These are phyloP conservation scores for Plutomurus gul DNA, from an alignment of 1,140 invertebrate genomes.

Conservation along the genomic window DNA sequence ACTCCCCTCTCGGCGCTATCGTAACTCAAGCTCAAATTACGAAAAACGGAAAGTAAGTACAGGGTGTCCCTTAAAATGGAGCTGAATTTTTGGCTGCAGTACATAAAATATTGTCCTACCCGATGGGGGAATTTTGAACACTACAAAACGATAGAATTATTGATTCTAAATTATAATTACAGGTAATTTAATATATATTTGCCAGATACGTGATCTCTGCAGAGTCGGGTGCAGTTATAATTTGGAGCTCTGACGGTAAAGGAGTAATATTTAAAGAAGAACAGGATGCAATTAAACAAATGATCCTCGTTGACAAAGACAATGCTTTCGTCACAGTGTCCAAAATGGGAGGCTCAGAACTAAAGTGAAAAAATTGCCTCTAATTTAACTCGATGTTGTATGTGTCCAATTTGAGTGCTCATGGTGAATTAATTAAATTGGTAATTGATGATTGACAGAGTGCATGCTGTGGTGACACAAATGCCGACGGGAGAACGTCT, in stretches of 20 bases:
- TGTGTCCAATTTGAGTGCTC: slow-evolving; percentile 46
- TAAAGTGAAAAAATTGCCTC: slow-evolving; percentile 10
- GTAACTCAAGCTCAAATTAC: slow-evolving; percentile 85
- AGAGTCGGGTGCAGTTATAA: slow-evolving; percentile 87
- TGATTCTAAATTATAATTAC: neutral
- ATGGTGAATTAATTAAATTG: too few relatives aligned
- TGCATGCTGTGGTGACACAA: slow-evolving; percentile 56
- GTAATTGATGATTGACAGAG: too few relatives aligned
- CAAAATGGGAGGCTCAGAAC: slow-evolving; percentile 53
- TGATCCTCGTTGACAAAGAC: slow-evolving; percentile 81
- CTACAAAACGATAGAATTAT: too few relatives aligned
- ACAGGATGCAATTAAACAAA: slow-evolving; percentile 82
- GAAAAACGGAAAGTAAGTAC: slow-evolving; percentile 73
- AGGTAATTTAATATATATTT: too few relatives aligned
- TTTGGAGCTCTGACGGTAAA: slow-evolving; percentile 89
- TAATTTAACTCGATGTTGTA: neutral
- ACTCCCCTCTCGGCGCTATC: slow-evolving; percentile 90
- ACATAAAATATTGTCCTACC: too few relatives aligned
- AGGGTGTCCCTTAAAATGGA: too few relatives aligned
- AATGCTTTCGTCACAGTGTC: slow-evolving; percentile 85
- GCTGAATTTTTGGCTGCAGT: too few relatives aligned
- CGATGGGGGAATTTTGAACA: too few relatives aligned
- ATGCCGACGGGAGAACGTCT: slow-evolving; percentile 69
- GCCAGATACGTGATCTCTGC: slow-evolving; percentile 81
- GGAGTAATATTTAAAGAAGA: slow-evolving; percentile 78